Evolutionary conservation across 2,797 vertebrate species (phyloP).

Genomic region (Myotis myotis): DNA sequence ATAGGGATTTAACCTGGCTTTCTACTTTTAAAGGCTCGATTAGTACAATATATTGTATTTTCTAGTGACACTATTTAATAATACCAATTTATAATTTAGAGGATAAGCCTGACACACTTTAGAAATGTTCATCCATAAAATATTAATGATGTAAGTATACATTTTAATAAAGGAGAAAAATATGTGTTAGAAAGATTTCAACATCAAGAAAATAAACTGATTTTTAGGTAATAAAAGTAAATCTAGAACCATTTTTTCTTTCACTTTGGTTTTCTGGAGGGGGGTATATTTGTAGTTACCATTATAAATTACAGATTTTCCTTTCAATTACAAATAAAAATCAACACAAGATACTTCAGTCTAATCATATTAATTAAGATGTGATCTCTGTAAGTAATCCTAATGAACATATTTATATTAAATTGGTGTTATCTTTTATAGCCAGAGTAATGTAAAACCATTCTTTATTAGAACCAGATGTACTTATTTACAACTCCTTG

Average conservation of each 20-base stretch:
- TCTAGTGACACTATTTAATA: neutral
- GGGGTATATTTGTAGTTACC: neutral
- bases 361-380: neutral
- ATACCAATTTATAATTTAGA: neutral
- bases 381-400: neutral
- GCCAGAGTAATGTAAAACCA: neutral
- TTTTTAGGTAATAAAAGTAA: constrained; percentile 1
- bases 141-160: neutral
- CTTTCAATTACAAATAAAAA: constrained; percentile 25
- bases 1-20: neutral
- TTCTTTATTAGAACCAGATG: constrained; percentile 19
- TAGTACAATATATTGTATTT: neutral
- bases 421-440: neutral
- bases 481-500: constrained; percentile 1
- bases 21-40: neutral
- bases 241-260: neutral
- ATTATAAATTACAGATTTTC: constrained; percentile 14
- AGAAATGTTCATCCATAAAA: neutral
- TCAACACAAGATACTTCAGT: neutral
- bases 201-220: neutral
- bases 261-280: neutral
- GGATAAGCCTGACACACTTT: neutral
- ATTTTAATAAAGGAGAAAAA: neutral
- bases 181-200: neutral
- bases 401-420: neutral